These are phyloP conservation scores for Centropristis striata DNA, from an alignment of 2,113 vertebrate species.

Conservation along the genomic window DNA sequence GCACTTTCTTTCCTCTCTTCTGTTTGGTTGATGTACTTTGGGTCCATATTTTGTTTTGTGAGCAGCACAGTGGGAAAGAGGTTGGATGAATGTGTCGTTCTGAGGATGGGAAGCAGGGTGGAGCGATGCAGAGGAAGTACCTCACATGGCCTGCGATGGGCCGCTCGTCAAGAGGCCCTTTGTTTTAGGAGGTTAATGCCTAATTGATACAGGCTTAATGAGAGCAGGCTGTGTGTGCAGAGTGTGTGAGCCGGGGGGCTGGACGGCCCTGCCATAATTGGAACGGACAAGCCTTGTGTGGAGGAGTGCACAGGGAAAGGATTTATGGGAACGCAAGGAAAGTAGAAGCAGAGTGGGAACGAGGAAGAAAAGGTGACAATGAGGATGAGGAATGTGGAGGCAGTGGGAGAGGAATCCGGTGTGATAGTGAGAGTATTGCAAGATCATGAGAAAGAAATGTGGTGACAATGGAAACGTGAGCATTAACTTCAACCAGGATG, in stretches of 20 bases:
- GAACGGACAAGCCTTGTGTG: conserved; percentile 85
- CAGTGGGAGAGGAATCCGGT: conserved; percentile 60
- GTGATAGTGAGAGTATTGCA: conserved; percentile 32
- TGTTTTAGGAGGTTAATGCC: conserved; percentile 84
- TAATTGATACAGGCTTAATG: conserved; percentile 86
- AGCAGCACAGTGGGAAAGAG: conserved; percentile 52
- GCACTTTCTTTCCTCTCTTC: conserved; percentile 10
- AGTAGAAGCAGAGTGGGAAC: conserved; percentile 59
- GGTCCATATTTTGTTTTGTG: conserved; percentile 51
- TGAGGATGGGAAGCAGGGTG: conserved; percentile 78
- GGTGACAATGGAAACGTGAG: conserved; percentile 37
- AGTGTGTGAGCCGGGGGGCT: conserved; percentile 64
- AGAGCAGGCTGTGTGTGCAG: conserved; percentile 70
- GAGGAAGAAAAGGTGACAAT: conserved; percentile 74
- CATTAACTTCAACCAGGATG: conserved; percentile 16
- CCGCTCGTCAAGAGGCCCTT: conserved; percentile 76
- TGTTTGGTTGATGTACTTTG: conserved; percentile 29
- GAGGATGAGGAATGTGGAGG: conserved; percentile 67
- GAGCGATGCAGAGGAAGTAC: conserved; percentile 78
- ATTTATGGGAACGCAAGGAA: conserved; percentile 78
- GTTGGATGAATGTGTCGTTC: conserved; percentile 54
- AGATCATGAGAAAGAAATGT: conserved; percentile 62
- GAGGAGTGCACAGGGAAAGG: conserved; percentile 68
- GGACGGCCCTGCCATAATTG: conserved; percentile 75
- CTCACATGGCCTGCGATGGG: conserved; percentile 72